Evolutionary conservation across 2,888 invertebrate species (phyloP).

Genomic region (Phaedon cochleariae): DNA sequence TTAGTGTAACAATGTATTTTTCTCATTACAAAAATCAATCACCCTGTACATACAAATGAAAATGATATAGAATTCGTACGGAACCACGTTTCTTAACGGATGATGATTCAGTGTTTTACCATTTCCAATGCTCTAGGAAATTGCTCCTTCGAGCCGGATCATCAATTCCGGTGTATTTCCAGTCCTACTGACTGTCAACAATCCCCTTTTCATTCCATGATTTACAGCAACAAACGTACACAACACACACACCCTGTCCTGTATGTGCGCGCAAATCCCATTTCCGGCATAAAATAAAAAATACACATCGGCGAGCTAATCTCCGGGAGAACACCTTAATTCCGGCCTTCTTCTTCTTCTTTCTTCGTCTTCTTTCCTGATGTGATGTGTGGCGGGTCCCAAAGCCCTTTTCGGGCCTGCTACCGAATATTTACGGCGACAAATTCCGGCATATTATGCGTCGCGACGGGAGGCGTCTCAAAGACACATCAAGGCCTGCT

Average conservation of each 20-base stretch:
- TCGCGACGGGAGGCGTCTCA: constrained; percentile 38
- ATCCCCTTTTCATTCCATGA: background rate
- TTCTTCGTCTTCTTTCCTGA: constrained; percentile 55
- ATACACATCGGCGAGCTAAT: constrained; percentile 56
- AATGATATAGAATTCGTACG: no score
- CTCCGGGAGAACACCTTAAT: constrained; percentile 60
- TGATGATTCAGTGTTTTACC: no score
- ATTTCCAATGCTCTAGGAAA: no score
- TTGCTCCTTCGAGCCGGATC: background rate
- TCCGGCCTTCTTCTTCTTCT: constrained; percentile 40
- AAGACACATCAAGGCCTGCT: constrained; percentile 37
- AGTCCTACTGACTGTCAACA: background rate
- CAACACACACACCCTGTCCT: background rate
- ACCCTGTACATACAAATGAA: no score
- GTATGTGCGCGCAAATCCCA: constrained; percentile 27
- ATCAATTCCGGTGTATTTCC: background rate
- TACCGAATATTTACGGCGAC: constrained; percentile 60
- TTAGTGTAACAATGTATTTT: no score
- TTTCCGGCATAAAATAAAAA: constrained; percentile 53
- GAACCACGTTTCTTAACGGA: no score
- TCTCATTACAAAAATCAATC: no score
- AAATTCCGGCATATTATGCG: constrained; percentile 60
- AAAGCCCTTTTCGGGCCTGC: constrained; percentile 49
- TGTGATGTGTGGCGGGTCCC: constrained; percentile 54
- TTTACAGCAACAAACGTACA: background rate